Evolutionary conservation across 2,888 invertebrate species (phyloP).

Genomic region (Apamea anceps): DNA sequence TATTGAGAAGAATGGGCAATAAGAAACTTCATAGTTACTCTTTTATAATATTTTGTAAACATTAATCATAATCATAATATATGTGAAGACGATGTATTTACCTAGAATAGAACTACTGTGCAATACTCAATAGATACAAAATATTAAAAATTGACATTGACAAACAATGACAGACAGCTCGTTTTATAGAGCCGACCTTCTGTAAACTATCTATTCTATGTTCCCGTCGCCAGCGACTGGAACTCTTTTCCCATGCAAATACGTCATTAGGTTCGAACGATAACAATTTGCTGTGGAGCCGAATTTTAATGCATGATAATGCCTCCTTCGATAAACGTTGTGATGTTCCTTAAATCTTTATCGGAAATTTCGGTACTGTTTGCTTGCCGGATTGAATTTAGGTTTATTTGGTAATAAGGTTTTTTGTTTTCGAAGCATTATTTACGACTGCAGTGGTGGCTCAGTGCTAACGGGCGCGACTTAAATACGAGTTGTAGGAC

Average conservation of each 20-base stretch:
- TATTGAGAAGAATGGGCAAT: neutral
- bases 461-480: too few species aligned
- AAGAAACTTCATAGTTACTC: neutral
- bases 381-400: constrained; percentile 50
- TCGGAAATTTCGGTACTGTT: constrained; percentile 50
- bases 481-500: too few species aligned
- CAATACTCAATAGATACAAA: neutral
- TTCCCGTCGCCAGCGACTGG: constrained; percentile 28
- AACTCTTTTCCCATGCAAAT: constrained; percentile 86
- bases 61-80: neutral
- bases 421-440: constrained; percentile 12
- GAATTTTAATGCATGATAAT: constrained; percentile 84
- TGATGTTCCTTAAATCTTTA: constrained; percentile 58
- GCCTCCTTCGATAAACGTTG: constrained; percentile 64
- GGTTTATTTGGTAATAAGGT: constrained; percentile 41
- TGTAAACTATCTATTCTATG: neutral
- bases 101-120: neutral
- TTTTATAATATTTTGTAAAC: neutral
- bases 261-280: constrained; percentile 81
- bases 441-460: neutral
- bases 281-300: constrained; percentile 79
- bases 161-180: neutral
- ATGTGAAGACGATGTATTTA: neutral
- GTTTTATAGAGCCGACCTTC: neutral
- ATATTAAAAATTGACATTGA: neutral